Conservation (phyloP, 2,113 vertebrate genomes). For the Cynocephalus volans region DNA sequence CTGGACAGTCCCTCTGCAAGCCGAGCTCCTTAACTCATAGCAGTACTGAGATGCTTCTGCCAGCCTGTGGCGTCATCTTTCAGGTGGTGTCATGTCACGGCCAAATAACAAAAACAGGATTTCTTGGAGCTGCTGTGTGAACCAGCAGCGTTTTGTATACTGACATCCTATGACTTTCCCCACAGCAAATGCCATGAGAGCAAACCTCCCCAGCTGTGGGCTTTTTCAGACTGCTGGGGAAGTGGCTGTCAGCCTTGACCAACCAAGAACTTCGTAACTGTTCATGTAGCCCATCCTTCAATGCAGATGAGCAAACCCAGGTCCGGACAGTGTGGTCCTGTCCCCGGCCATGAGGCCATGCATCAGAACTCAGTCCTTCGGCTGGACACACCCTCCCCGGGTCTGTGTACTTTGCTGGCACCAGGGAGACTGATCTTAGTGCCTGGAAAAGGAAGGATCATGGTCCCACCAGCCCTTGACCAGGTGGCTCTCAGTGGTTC, state of each 20-base stretch:
- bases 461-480: background rate
- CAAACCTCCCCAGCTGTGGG: background rate
- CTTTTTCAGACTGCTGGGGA: background rate
- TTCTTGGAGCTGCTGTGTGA: accelerated
- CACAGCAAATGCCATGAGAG: background rate
- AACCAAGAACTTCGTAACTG: background rate
- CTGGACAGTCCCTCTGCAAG: background rate
- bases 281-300: background rate
- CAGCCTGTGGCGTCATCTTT: background rate
- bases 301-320: background rate
- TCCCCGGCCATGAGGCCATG: background rate
- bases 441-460: background rate
- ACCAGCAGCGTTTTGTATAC: background rate
- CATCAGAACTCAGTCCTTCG: background rate
- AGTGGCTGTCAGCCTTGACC: background rate
- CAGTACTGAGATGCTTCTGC: background rate
- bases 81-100: background rate
- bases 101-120: background rate
- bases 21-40: background rate
- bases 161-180: background rate
- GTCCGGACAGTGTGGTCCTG: background rate
- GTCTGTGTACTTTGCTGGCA: background rate
- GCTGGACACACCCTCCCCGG: background rate
- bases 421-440: background rate
- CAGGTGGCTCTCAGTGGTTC: background rate